Evolutionary conservation across 1,140 invertebrate species (phyloP).

Genomic region (Drosophila bocki): DNA sequence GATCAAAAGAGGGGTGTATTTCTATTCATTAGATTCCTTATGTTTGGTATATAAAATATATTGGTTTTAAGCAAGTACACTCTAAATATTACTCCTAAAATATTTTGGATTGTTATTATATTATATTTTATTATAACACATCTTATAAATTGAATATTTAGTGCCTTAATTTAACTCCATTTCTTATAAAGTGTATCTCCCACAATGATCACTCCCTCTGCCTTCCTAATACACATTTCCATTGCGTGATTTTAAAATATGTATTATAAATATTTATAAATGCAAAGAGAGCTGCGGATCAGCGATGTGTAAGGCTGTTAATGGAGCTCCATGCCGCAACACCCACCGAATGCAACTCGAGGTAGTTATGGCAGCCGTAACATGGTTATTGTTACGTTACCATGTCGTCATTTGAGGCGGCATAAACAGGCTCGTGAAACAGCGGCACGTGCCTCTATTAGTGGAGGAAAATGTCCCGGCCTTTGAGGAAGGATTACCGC

Average conservation of each 20-base stretch:
- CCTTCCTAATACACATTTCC: not conserved
- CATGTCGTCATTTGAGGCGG: conserved; percentile 32
- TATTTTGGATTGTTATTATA: too few species aligned
- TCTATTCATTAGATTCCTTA: not conserved
- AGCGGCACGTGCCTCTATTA: conserved; percentile 14
- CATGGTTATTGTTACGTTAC: conserved; percentile 32
- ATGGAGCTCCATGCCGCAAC: conserved; percentile 41
- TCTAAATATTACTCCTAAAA: too few species aligned
- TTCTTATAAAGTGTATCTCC: not conserved
- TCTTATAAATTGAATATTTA: not conserved
- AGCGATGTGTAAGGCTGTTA: conserved; percentile 47
- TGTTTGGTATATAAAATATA: not conserved
- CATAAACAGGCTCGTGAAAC: conserved; percentile 17
- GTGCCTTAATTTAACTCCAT: not conserved
- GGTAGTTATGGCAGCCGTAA: conserved; percentile 47
- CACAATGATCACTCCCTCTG: too few species aligned
- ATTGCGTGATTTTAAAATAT: conserved; percentile 40
- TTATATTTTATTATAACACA: too few species aligned
- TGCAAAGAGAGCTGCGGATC: conserved; percentile 45
- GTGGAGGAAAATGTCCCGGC: conserved; percentile 45
- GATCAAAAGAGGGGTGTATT: not conserved
- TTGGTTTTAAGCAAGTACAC: not conserved
- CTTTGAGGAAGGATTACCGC: conserved; percentile 64
- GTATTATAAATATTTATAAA: conserved; percentile 64
- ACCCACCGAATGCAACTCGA: conserved; percentile 32